phyloP scores from a whole-genome alignment of 2,797 vertebrate genomes.

The Enteromius afrohamiltoni region DNA sequence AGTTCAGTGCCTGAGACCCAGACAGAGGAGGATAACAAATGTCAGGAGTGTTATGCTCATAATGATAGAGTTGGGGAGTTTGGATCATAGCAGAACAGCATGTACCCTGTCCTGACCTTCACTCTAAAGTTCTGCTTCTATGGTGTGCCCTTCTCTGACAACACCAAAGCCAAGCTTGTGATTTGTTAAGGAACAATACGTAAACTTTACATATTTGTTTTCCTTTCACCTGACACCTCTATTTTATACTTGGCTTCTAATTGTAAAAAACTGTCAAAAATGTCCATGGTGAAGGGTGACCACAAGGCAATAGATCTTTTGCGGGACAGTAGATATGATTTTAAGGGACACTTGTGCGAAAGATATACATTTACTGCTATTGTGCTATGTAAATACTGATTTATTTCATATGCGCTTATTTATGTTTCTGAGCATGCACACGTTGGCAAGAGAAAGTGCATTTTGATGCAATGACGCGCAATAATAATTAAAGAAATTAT shows the following conservation, averaged over 20 bases:
- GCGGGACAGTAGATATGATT: too few species aligned
- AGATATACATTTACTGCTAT: too few species aligned
- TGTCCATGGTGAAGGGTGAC: constrained; percentile 28
- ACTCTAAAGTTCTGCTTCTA: constrained; percentile 51
- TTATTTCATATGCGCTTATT: too few species aligned
- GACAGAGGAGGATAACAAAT: constrained; percentile 47
- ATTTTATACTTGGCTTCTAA: constrained; percentile 45
- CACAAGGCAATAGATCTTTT: too few species aligned
- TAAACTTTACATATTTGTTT: constrained; percentile 60
- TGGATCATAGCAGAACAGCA: constrained; percentile 43
- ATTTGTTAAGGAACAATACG: constrained; percentile 52
- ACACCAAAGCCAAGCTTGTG: constrained; percentile 53
- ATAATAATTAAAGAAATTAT: too few species aligned
- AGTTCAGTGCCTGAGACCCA: constrained; percentile 18
- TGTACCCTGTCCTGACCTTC: constrained; percentile 49
- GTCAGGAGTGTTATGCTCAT: constrained; percentile 40
- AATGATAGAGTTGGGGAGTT: constrained; percentile 39
- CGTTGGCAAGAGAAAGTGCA: too few species aligned
- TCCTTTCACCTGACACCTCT: constrained; percentile 44
- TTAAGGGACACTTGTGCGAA: too few species aligned
- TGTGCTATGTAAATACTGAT: too few species aligned
- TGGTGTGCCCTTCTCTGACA: constrained; percentile 50
- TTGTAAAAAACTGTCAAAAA: constrained; percentile 45
- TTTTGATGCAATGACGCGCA: too few species aligned
- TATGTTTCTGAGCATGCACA: too few species aligned